phyloP scores from a whole-genome alignment of 2,888 invertebrate genomes.

The Steinernema carpocapsae region DNA sequence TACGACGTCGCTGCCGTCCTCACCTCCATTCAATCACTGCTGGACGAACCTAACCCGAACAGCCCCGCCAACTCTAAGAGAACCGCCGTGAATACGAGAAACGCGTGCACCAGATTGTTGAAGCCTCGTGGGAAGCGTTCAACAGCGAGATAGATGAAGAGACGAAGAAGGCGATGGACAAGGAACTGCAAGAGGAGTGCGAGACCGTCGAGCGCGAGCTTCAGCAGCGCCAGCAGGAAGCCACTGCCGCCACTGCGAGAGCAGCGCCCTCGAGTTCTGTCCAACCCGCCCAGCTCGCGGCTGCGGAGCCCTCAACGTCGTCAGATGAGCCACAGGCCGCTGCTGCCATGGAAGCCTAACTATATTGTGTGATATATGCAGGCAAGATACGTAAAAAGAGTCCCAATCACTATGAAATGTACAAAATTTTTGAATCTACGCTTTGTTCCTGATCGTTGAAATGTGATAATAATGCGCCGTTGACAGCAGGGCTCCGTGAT shows the following conservation, averaged over 20 bases:
- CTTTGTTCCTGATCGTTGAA: too few relatives aligned
- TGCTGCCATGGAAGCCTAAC: not conserved
- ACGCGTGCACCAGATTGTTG: conserved; percentile 97
- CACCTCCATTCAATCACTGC: conserved; percentile 98
- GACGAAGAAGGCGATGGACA: not conserved
- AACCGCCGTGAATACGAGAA: conserved; percentile 98
- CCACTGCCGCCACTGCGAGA: not conserved
- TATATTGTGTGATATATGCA: not conserved
- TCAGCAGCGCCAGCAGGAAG: not conserved
- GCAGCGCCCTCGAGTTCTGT: not conserved
- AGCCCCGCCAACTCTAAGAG: conserved; percentile 98
- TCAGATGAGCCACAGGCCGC: not conserved
- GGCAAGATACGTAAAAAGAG: too few relatives aligned
- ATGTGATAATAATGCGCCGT: too few relatives aligned
- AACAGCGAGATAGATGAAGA: conserved; percentile 40
- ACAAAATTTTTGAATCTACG: too few relatives aligned
- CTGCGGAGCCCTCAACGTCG: not conserved
- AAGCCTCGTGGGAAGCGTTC: conserved; percentile 83
- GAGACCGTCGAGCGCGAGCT: not conserved
- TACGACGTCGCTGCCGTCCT: conserved; percentile 99
- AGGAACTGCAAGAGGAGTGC: conserved; percentile 17
- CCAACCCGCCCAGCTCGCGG: not conserved
- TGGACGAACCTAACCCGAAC: conserved; percentile 99
- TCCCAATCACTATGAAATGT: too few relatives aligned
- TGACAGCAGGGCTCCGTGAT: too few relatives aligned